These are phyloP conservation scores for Steatornis caripensis DNA, from an alignment of 2,113 vertebrate species.

Conservation along the genomic window DNA sequence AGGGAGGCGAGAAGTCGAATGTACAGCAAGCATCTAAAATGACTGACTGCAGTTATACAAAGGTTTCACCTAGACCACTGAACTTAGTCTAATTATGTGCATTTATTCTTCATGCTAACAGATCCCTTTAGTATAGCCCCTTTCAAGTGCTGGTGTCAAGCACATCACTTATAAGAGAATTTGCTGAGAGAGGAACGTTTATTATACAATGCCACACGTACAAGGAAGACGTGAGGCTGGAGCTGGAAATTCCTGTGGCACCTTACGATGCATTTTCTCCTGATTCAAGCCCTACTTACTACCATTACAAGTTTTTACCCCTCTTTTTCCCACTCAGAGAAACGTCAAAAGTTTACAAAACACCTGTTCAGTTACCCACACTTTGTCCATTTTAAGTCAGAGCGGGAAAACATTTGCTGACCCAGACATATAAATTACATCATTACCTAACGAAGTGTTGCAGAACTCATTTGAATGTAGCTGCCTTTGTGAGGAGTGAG, in stretches of 20 bases:
- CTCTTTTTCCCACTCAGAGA: neutral
- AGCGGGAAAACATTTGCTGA: constrained; percentile 51
- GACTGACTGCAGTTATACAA: neutral
- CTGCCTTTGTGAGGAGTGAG: constrained; percentile 47
- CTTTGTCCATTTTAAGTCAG: constrained; percentile 27
- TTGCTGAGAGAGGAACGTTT: constrained; percentile 18
- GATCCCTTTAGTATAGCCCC: neutral
- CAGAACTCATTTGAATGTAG: constrained; percentile 64
- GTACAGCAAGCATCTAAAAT: neutral
- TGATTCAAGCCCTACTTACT: neutral
- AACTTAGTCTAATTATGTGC: constrained; percentile 25
- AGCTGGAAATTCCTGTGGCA: neutral
- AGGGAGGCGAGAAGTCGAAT: neutral
- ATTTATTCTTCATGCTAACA: constrained; percentile 3
- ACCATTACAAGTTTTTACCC: neutral
- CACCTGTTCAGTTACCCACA: constrained; percentile 7
- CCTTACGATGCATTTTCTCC: neutral
- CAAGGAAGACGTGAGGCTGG: neutral
- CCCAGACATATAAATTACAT: constrained; percentile 59
- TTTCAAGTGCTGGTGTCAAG: constrained; percentile 1
- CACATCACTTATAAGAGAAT: neutral
- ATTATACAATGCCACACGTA: neutral
- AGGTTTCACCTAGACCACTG: neutral
- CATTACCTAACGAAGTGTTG: constrained; percentile 68
- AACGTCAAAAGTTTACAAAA: neutral